Conservation (phyloP, 2,797 vertebrate species). For the Cyclopterus lumpus region DNA sequence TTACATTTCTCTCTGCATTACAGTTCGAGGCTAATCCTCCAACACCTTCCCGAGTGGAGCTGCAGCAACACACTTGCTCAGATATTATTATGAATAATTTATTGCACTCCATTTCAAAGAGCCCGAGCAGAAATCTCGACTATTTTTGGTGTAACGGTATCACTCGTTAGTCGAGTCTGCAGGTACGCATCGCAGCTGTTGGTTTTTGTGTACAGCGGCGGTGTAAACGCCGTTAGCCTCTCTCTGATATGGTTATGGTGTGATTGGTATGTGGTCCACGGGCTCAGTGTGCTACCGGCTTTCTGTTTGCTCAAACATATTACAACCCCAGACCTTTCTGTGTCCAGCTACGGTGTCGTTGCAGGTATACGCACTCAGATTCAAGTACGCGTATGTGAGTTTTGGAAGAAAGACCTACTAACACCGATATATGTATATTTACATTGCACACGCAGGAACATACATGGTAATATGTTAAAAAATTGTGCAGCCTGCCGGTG, state of each 20-base stretch:
- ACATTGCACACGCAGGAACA: not conserved
- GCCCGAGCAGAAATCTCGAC: constrained; percentile 61
- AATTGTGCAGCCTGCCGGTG: constrained; percentile 20
- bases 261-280: constrained; percentile 50
- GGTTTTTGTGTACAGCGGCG: constrained; percentile 37
- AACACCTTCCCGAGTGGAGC: constrained; percentile 75
- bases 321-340: constrained; percentile 28
- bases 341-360: constrained; percentile 16
- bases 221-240: constrained; percentile 58
- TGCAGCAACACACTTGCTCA: constrained; percentile 62
- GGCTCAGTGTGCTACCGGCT: constrained; percentile 34
- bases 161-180: constrained; percentile 58
- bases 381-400: not conserved
- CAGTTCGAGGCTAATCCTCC: constrained; percentile 69
- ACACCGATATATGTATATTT: constrained; percentile 4
- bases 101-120: constrained; percentile 74
- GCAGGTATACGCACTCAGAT: constrained; percentile 18
- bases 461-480: constrained; percentile 26
- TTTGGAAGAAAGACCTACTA: not conserved
- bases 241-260: constrained; percentile 65
- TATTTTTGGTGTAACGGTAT: constrained; percentile 68
- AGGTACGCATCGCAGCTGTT: constrained; percentile 66
- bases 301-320: constrained; percentile 65
- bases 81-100: constrained; percentile 81
- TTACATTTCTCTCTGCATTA: constrained; percentile 64